These are phyloP conservation scores for Gallinago stenura DNA, from an alignment of 2,797 vertebrate genomes.

Conservation along the genomic window DNA sequence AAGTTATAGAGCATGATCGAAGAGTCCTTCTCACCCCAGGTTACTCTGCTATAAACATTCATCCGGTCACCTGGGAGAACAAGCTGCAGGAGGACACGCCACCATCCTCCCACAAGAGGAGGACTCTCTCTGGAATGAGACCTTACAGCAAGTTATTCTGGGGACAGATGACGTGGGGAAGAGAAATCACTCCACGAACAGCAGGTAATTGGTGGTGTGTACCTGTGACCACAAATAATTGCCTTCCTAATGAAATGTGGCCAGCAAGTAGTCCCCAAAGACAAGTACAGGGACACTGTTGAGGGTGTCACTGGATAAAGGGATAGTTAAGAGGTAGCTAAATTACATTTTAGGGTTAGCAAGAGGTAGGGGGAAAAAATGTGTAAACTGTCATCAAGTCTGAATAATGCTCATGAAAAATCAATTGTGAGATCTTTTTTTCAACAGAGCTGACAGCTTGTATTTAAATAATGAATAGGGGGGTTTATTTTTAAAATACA, in stretches of 20 bases:
- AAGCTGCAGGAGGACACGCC: background rate
- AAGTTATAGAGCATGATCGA: background rate
- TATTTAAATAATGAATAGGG: background rate
- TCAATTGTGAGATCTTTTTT: rapidly evolving
- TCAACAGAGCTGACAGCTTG: background rate
- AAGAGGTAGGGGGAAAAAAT: too few species aligned
- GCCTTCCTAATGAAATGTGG: background rate
- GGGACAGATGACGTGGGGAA: background rate
- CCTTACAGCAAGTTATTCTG: background rate
- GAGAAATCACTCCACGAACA: background rate
- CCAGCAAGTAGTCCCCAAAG: background rate
- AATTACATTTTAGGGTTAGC: background rate
- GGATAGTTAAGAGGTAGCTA: background rate
- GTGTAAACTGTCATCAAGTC: background rate
- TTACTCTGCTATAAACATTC: slow-evolving; percentile 39
- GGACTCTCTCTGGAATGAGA: background rate
- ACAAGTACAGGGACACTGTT: background rate
- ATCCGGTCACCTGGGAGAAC: slow-evolving; percentile 48
- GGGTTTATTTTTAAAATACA: background rate
- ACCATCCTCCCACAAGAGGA: background rate
- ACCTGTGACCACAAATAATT: too few species aligned
- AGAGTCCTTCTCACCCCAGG: slow-evolving; percentile 13
- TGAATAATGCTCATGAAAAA: background rate
- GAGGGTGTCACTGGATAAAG: too few species aligned
- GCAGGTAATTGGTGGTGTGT: rapidly evolving